Evolutionary conservation across 2,888 invertebrate genomes (phyloP), one percentile per base, ranked within the genome.

Genomic region (Thereva unica): DNA sequence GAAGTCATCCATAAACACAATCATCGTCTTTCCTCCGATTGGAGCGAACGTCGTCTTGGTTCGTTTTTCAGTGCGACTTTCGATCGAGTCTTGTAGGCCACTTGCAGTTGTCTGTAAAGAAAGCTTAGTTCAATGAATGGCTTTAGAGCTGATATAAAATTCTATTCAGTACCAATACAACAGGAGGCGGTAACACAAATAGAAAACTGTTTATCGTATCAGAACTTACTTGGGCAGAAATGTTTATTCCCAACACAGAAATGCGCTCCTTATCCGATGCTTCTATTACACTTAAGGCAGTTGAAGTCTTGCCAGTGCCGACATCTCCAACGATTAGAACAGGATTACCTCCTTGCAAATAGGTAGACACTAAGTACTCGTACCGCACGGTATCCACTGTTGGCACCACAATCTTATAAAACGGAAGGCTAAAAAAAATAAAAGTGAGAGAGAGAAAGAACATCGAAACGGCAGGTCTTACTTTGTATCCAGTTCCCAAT

Each of bases 351-450:
- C 85, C 82, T 42, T 79, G 78, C 64, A 94, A 78, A 69, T 93
- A 84, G 5, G 85, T 83, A 7, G 86, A 83, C 0, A 91, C 87
- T 4, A 95, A 81, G 74, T 85, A 87, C 76, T 92, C 87, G 76
- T 95, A 92, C 6, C 95, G 85, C n/a, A 93, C 84, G 10, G 93
- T 92, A 78, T 95, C 95, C 40, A 93, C 88, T 0, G 94, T 95
- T 0, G 95, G 95, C 2, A 95, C 93, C 69, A 90, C 85, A 72
- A 94, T 90, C 77, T 87, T 89, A 82, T 90, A 91, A 82, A 93
- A 95, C 0, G 93, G 92, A 4, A 82, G 75, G 40, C 92, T 92
- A 49, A 66, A 70, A 55, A 9, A 1, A 10, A 41, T 40, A n/a
- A n/a, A 10, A 9, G 8, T 12, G 4, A 45, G 7, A 47, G 6